These are phyloP conservation scores for Sebastes baramenuke DNA, from an alignment of 2,797 vertebrate species.

Conservation along the genomic window DNA sequence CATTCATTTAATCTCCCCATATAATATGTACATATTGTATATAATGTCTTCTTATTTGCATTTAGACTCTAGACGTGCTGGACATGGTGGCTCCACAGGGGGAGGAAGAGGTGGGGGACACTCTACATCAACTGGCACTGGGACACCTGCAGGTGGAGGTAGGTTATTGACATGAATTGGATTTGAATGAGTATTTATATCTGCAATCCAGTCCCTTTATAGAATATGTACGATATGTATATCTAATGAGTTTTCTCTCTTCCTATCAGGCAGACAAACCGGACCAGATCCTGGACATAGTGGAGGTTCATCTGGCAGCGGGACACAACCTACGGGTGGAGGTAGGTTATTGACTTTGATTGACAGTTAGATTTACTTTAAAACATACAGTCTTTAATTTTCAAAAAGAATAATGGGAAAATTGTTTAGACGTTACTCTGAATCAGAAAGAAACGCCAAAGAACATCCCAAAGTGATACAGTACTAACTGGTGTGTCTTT, in stretches of 20 bases:
- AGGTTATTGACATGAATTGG: neutral
- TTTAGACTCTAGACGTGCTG: accelerated
- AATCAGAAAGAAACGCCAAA: no score
- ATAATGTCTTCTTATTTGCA: no score
- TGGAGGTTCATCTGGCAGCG: neutral
- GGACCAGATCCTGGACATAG: no score
- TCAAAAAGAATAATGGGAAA: neutral
- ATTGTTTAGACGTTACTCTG: no score
- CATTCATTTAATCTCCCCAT: neutral
- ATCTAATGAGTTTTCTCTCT: no score
- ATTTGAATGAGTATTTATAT: no score
- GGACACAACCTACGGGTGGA: neutral
- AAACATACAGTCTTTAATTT: neutral
- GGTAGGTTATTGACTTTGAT: neutral
- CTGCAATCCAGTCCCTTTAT: no score
- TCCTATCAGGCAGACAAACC: accelerated
- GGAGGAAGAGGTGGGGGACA: no score
- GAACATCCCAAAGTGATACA: no score
- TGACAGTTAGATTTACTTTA: neutral
- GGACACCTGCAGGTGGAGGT: neutral
- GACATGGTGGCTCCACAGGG: neutral
- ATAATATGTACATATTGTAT: neutral
- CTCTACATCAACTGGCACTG: neutral
- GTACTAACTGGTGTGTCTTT: no score
- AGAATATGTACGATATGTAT: no score